Percentiles rank a stretch among this genome's conserved stretches.
phyloP scores from a whole-genome alignment of 2,888 invertebrate species.

The Nyleta sp. region DNA sequence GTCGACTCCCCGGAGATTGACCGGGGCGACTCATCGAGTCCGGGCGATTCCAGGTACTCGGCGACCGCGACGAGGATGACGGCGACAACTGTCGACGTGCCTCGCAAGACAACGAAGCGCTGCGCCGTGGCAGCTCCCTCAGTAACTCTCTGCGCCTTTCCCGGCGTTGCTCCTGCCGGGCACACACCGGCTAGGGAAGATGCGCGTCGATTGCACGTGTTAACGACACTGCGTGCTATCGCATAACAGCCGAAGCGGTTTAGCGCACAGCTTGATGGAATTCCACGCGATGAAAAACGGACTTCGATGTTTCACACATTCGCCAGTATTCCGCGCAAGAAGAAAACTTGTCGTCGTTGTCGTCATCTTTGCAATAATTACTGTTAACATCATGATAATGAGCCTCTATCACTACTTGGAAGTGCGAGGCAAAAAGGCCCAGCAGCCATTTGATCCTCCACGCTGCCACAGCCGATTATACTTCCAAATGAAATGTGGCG shows the following conservation, averaged over 20 bases:
- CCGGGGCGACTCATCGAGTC: slow-evolving; percentile 76
- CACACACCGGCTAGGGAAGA: slow-evolving; percentile 29
- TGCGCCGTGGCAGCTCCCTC: slow-evolving; percentile 73
- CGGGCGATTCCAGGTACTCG: slow-evolving; percentile 78
- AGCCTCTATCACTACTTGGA: slow-evolving; percentile 50
- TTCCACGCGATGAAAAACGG: slow-evolving; percentile 53
- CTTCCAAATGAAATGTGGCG: slow-evolving; percentile 24
- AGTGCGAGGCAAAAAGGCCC: slow-evolving; percentile 30
- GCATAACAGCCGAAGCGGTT: slow-evolving; percentile 47
- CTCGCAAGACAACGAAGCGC: slow-evolving; percentile 79
- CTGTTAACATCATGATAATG: slow-evolving; percentile 66
- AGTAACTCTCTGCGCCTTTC: slow-evolving; percentile 71
- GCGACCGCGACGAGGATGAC: slow-evolving; percentile 35
- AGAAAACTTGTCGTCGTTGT: slow-evolving; percentile 60
- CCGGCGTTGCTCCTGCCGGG: slow-evolving; percentile 32
- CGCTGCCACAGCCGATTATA: slow-evolving; percentile 4
- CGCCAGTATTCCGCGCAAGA: slow-evolving; percentile 49
- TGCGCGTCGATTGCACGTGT: slow-evolving; percentile 63
- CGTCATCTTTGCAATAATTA: slow-evolving; percentile 64
- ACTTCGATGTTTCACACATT: slow-evolving; percentile 62
- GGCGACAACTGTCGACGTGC: slow-evolving; percentile 76
- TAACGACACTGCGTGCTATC: slow-evolving; percentile 62
- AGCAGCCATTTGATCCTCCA: neutral
- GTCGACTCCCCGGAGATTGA: slow-evolving; percentile 74
- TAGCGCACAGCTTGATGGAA: slow-evolving; percentile 46